Evolutionary conservation across 1,140 invertebrate genomes (phyloP).

Genomic region (Reticulitermes speratus): DNA sequence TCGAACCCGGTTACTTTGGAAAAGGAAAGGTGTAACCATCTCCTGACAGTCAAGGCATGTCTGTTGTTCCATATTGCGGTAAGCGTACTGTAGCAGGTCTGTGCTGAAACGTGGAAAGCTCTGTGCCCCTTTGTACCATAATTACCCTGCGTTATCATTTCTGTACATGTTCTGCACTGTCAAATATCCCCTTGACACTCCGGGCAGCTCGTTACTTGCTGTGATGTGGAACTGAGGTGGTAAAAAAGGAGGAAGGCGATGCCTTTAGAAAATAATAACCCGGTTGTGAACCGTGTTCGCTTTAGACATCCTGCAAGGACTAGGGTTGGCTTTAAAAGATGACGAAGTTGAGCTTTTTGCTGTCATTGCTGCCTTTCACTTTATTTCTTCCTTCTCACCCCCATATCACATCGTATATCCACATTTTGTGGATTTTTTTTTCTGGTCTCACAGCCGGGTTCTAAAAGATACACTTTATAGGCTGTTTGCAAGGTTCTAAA

Average conservation of each 20-base stretch:
- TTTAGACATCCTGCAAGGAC: not conserved
- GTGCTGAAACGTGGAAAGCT: not conserved
- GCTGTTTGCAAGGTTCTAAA: not conserved
- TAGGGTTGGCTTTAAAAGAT: not conserved
- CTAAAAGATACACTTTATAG: not conserved
- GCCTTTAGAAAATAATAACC: not conserved
- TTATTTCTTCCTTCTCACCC: not conserved
- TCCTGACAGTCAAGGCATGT: too few species aligned
- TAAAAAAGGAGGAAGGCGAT: not conserved
- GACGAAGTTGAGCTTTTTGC: not conserved
- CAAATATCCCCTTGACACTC: not conserved
- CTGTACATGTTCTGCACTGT: not conserved
- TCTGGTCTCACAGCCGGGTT: not conserved
- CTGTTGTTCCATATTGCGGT: too few species aligned
- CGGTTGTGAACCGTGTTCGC: not conserved
- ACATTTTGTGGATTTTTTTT: not conserved
- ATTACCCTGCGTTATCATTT: not conserved
- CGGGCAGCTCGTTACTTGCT: not conserved
- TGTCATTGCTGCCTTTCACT: constrained; percentile 10
- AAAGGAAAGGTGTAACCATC: too few species aligned
- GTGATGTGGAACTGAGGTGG: not conserved
- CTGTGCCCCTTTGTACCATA: not conserved
- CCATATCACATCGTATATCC: not conserved
- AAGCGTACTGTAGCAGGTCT: too few species aligned
- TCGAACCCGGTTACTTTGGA: too few species aligned